phyloP scores from a whole-genome alignment of 2,888 invertebrate genomes.

The Pandemis heparana region DNA sequence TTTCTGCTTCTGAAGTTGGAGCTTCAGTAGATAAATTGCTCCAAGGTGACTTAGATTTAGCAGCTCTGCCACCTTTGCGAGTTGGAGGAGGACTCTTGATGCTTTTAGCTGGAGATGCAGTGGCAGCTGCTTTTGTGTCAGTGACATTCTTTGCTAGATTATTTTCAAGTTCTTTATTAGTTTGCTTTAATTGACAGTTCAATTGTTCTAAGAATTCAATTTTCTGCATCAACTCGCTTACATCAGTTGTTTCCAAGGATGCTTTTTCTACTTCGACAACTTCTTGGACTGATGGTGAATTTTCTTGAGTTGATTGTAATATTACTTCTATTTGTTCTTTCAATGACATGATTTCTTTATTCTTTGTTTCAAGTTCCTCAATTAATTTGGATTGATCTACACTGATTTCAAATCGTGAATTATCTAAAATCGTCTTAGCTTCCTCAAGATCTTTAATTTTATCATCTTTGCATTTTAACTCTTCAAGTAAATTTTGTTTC shows the following conservation, averaged over 20 bases:
- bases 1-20: constrained; percentile 71
- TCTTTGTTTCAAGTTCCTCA: constrained; percentile 81
- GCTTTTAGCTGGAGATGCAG: constrained; percentile 67
- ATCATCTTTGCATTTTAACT: constrained; percentile 84
- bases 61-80: constrained; percentile 74
- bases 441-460: constrained; percentile 85
- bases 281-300: constrained; percentile 55
- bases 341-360: constrained; percentile 72
- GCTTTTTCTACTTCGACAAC: constrained; percentile 86
- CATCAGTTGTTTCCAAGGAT: constrained; percentile 77
- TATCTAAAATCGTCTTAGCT: constrained; percentile 82
- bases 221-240: constrained; percentile 78
- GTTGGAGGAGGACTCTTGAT: constrained; percentile 70
- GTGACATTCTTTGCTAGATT: constrained; percentile 69
- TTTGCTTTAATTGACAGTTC: constrained; percentile 82
- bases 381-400: constrained; percentile 83
- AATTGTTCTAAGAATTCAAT: constrained; percentile 82
- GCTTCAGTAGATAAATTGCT: constrained; percentile 74
- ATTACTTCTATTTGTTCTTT: constrained; percentile 65
- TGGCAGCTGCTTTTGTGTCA: constrained; percentile 62
- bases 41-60: constrained; percentile 80
- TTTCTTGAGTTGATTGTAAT: constrained; percentile 46
- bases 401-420: constrained; percentile 79
- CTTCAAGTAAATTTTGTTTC: constrained; percentile 75
- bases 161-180: constrained; percentile 83